Conservation (phyloP, 2,797 vertebrate species). For the Bovichtus variegatus region DNA sequence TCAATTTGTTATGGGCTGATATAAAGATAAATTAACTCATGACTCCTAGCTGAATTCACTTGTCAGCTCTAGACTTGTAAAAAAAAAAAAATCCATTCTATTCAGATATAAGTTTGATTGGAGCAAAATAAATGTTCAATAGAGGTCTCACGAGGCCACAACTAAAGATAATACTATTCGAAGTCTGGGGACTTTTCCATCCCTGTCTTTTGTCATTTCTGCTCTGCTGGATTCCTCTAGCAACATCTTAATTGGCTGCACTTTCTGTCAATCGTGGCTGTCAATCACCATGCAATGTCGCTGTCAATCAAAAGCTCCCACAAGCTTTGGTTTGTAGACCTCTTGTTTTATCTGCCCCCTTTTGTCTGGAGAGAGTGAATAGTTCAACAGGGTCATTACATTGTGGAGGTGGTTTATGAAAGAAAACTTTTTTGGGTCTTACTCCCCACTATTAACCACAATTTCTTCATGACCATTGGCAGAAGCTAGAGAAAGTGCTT, state of each 20-base stretch:
- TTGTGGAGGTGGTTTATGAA: background rate
- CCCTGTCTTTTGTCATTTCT: background rate
- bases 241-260: conserved; percentile 40
- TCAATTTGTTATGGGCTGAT: conserved; percentile 28
- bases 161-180: conserved; percentile 18
- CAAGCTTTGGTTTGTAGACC: conserved; percentile 10
- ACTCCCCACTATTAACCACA: conserved; percentile 3
- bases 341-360: conserved; percentile 11
- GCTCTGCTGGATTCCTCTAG: conserved; percentile 17
- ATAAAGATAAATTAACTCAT: conserved; percentile 39
- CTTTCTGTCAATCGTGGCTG: conserved; percentile 15
- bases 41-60: conserved; percentile 34
- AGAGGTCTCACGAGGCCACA: conserved; percentile 14
- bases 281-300: conserved; percentile 1
- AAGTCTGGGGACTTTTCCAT: conserved; percentile 8
- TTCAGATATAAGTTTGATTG: conserved; percentile 22
- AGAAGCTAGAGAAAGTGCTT: conserved; percentile 2
- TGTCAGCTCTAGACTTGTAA: background rate
- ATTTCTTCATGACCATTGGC: conserved; percentile 23
- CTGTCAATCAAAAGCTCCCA: conserved; percentile 25
- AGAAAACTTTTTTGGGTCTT: no score
- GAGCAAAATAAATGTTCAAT: conserved; percentile 14
- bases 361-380: conserved; percentile 3
- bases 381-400: conserved; percentile 21
- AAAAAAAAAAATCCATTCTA: conserved; percentile 12